Percentiles rank a stretch among this genome's conserved stretches.
These are phyloP conservation scores for Sebastes iracundus DNA, from an alignment of 2,797 vertebrate species.

Conservation along the genomic window DNA sequence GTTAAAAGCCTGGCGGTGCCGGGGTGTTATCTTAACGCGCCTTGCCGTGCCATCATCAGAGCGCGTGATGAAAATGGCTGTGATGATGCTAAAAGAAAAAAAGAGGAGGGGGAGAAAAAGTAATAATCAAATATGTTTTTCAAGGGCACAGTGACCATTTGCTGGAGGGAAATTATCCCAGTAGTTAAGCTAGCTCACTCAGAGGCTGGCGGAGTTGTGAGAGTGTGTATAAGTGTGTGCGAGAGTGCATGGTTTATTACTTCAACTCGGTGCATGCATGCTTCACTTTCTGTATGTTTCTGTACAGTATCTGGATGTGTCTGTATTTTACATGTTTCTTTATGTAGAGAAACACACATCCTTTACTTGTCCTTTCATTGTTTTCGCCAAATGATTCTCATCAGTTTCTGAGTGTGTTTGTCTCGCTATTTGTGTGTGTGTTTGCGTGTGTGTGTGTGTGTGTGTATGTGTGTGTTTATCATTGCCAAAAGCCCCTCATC, in stretches of 20 bases:
- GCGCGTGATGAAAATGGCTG: constrained; percentile 83
- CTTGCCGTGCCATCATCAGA: constrained; percentile 80
- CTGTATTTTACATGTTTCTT: constrained; percentile 35
- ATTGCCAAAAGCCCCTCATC: constrained; percentile 79
- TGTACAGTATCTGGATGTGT: constrained; percentile 15
- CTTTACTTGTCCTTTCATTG: constrained; percentile 57
- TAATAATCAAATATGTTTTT: constrained; percentile 89
- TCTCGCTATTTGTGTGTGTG: background rate
- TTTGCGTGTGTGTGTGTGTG: background rate
- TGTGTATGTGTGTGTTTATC: constrained; percentile 41
- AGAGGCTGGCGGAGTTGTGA: constrained; percentile 73
- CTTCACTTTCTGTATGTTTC: constrained; percentile 20
- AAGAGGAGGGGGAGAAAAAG: constrained; percentile 81
- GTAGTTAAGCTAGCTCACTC: constrained; percentile 83
- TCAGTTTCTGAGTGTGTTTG: constrained; percentile 31
- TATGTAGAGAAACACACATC: constrained; percentile 47
- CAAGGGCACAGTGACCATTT: constrained; percentile 88
- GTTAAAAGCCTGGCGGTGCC: constrained; percentile 87
- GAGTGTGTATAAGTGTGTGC: constrained; percentile 46
- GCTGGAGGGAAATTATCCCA: constrained; percentile 83
- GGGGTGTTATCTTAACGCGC: constrained; percentile 84
- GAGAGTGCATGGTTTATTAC: constrained; percentile 41
- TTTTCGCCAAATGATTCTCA: constrained; percentile 36
- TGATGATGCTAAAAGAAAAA: constrained; percentile 85
- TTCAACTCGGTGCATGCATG: constrained; percentile 37